Base-by-base conservation (phyloP, 2,113 vertebrate species). In the Thamnaconus septentrionalis region DNA sequence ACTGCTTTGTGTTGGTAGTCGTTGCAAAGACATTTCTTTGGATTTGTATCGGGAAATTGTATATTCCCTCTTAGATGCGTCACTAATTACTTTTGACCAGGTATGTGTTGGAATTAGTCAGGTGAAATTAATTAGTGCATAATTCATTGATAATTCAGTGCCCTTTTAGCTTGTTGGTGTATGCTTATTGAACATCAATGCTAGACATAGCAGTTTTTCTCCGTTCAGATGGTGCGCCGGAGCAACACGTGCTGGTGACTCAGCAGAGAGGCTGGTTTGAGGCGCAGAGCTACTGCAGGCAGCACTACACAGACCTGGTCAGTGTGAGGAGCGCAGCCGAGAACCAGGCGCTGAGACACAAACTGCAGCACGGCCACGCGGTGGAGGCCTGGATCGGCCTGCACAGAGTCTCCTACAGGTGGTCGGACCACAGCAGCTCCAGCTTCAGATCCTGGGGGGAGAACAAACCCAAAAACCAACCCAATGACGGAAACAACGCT, bases 351-450 rank as follows among this genome's bases (percentile, higher is more conserved):
- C 1, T 78, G 7, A 8, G 1, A 0, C 9, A 4, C 6, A 42
- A 5, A 41, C 52, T 0, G 5, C 0, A 53, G 61, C 6, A 31
- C 3, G 0, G 0, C 0, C 2, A 2, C 0, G 6, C 11, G 6
- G 1, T 7, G 0, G 7, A 7, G 50, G 65, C 40, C 66, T 69
- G 70, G 76, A 63, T 66, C 42, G 66, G 76, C 43, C 62, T 74
- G 18, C 58, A 18, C 56, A 67, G 64, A 53, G 47, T 60, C 50
- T 5, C 47, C 55, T 79, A 66, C 71, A 74, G 4, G 8, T 71
- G 71, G 76, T n/a, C 31, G 0, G 54, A 56, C 1, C 59, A 63
- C n/a, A 10, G 41, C 0, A 0, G 0, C 53, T 59, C 43, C 43
- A n/a, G 6, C 0, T 67, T 59, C 12, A 66, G 57, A 10, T 4